Base-by-base conservation (phyloP, 2,888 invertebrate species). In the Lottia scabra region DNA sequence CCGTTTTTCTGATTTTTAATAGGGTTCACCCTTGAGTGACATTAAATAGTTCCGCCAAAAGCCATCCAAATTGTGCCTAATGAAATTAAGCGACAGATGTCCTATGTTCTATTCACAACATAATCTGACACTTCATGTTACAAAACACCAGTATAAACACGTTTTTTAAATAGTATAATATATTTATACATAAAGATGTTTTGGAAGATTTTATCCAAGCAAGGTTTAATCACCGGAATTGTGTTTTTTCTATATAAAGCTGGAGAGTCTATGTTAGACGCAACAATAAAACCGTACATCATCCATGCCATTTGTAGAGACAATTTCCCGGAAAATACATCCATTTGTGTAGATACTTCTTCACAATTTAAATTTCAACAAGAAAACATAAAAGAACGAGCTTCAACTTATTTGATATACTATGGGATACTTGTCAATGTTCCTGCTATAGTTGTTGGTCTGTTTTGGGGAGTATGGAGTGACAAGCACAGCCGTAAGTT, bases 191-290 rank as follows among this genome's bases (percentile, higher is more conserved):
- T n/a, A n/a, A 26, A 23, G 5, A 38, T 38, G 27, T 1, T 13
- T 15, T 64, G 4, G 16, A 64, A 16, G 1, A 16, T 64, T 64
- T 26, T n/a, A 23, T 23, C 64, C 15, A 64, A 30, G 27, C 64
- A 64, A 16, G 16, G 16, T 16, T 5, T 48, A n/a, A n/a, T 48
- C 16, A 83, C 81, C 8, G 88, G 88, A 66, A n/a, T n/a, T n/a
- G 44, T 89, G 6, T 88, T 89, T 79, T 87, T 89, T 73, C 76
- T 89, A 8, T 89, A 87, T 83, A 89, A 89, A 74, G 81, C 86
- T 0, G 88, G 87, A 4, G 89, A 89, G 56, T 84, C 89, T 1
- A 84, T 89, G 83, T 80, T 89, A 45, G 89, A 89, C 68, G 89
- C 89, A 13, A 84, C 87, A 0, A 79, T 86, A 0, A 79, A 87